These are phyloP conservation scores for Melinaea marsaeus DNA, from an alignment of 2,888 invertebrate species.

Conservation along the genomic window DNA sequence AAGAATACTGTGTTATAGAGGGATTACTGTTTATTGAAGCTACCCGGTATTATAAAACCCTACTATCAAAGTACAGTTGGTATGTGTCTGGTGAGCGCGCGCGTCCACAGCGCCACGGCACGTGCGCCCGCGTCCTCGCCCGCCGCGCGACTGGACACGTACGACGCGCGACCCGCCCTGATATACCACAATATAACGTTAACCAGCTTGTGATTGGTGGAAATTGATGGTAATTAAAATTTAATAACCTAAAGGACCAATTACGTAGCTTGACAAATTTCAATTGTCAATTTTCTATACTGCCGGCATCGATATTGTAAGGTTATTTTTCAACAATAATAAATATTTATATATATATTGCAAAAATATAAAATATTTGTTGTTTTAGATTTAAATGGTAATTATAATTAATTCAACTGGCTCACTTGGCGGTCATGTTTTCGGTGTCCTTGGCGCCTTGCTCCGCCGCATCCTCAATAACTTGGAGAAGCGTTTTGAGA, in stretches of 20 bases:
- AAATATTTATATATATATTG: constrained; percentile 3
- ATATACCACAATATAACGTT: not conserved
- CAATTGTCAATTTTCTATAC: too few species aligned
- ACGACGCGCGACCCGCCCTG: constrained; percentile 85
- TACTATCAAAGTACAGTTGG: not conserved
- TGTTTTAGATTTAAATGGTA: not conserved
- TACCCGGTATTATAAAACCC: too few species aligned
- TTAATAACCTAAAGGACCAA: not conserved
- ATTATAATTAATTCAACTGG: not conserved
- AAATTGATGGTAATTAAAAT: not conserved
- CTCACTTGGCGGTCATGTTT: constrained; percentile 76
- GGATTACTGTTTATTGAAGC: too few species aligned
- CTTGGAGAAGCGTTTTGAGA: constrained; percentile 46
- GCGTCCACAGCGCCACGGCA: constrained; percentile 80
- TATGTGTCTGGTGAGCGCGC: constrained; percentile 53
- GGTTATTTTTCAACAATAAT: too few species aligned
- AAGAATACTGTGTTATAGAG: too few species aligned
- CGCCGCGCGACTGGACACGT: constrained; percentile 60
- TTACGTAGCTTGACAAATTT: too few species aligned
- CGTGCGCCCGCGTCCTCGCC: constrained; percentile 85
- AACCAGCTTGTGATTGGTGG: too few species aligned
- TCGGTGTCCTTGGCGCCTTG: constrained; percentile 70
- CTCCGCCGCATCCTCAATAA: constrained; percentile 61
- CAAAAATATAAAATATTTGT: not conserved
- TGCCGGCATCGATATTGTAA: too few species aligned